A percentile compares a stretch with the other conserved stretches of the same genome.
These are phyloP conservation scores for Drosophila takahashii DNA, from an alignment of 1,140 invertebrate species.

Conservation along the genomic window DNA sequence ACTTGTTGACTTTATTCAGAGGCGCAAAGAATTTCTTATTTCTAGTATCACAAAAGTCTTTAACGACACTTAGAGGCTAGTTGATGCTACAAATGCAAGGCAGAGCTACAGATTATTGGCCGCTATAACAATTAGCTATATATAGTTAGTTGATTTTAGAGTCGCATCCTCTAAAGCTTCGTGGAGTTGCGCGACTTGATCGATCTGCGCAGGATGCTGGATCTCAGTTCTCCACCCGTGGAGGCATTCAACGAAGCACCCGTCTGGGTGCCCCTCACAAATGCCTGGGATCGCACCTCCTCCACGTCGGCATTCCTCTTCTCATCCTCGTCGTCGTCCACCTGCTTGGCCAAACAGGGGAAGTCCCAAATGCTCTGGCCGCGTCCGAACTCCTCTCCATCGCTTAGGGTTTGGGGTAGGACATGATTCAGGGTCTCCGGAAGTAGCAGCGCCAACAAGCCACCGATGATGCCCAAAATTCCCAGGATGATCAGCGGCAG, in stretches of 20 bases:
- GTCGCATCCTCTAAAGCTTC: conserved; percentile 50
- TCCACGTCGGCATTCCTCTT: conserved; percentile 65
- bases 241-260: conserved; percentile 87
- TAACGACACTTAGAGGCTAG: conserved; percentile 40
- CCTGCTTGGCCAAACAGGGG: conserved; percentile 87
- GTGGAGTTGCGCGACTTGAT: conserved; percentile 68
- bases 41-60: conserved; percentile 51
- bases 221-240: conserved; percentile 88
- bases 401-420: conserved; percentile 92
- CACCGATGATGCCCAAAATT: conserved; percentile 89
- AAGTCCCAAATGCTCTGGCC: conserved; percentile 92
- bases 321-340: conserved; percentile 63
- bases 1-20: conserved; percentile 23
- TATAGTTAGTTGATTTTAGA: conserved; percentile 13
- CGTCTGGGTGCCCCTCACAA: conserved; percentile 81
- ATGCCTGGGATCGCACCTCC: conserved; percentile 65
- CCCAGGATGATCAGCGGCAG: conserved; percentile 92
- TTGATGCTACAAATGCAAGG: conserved; percentile 54
- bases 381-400: conserved; percentile 93
- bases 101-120: conserved; percentile 29
- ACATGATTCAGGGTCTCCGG: conserved; percentile 94
- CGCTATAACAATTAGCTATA: conserved; percentile 35
- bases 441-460: conserved; percentile 89
- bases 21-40: conserved; percentile 33
- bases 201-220: conserved; percentile 88